Base-by-base conservation (phyloP, 2,888 invertebrate species). In the Lampropteryx suffumata region DNA sequence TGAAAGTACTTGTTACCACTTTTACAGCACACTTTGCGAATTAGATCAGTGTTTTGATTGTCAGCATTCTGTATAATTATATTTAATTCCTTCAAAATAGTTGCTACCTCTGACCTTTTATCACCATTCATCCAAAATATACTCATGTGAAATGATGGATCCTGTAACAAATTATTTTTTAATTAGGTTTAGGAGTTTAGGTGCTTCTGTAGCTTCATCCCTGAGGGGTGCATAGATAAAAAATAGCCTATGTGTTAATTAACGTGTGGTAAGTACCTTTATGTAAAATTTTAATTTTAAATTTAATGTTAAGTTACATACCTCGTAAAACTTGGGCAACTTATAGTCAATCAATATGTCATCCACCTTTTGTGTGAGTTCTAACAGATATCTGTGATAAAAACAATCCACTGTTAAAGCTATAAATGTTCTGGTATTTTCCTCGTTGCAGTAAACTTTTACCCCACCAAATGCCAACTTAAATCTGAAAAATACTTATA, bases 81-180 rank as follows among this genome's bases (percentile, higher is more conserved):
- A 70, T 92, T 92, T n/a, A 95, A 73, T 27, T 82, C 64, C 0
- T 91, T 81, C 51, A 94, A 68, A 54, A 91, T 69, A 24, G 71
- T 58, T 41, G 75, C 81, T 8, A 95, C 68, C 53, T 89, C 71
- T 13, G 82, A 68, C 63, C 91, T 90, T 59, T 92, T 84, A 78
- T 96, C 92, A 0, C 96, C 96, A 44, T 93, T 84, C 53, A 93
- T 92, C 96, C 97, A 98, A 8, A 94, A 87, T 59, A 97, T 87
- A 73, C 97, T 97, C 67, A 96, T 92, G 73, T 98, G 98, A 83
- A 95, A 96, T 1, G 95, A 95, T 12, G 96, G 94, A 72, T 95
- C 91, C 96, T 97, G 78, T 62, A 92, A 91, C 61, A 71, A 71
- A 55, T 53, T 40, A 50, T 46, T 64, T 11, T 6, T 34, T 42